These are phyloP conservation scores for Megaceryle torquata DNA, from an alignment of 2,113 vertebrate species.

Conservation along the genomic window DNA sequence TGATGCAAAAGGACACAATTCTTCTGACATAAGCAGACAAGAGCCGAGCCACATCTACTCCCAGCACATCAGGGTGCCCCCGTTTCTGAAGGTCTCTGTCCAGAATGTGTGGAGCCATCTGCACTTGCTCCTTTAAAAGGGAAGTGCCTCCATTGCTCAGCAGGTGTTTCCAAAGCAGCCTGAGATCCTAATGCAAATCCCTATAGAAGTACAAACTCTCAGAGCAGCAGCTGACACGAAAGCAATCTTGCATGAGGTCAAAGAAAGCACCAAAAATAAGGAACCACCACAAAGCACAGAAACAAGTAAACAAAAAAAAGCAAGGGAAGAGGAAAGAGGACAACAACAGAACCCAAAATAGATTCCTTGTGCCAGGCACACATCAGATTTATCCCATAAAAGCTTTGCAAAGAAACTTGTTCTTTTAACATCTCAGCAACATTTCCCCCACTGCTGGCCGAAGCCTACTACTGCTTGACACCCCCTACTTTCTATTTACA, in stretches of 20 bases:
- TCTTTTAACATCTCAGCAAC: neutral
- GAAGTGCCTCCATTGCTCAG: neutral
- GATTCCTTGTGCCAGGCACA: neutral
- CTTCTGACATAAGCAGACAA: neutral
- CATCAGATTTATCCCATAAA: neutral
- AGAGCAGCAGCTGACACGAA: neutral
- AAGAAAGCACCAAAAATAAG: conserved; percentile 1
- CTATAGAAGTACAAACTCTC: neutral
- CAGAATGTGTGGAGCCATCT: accelerated
- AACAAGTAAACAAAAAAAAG: conserved; percentile 18
- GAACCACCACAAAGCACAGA: neutral
- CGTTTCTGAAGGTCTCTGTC: neutral
- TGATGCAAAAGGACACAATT: neutral
- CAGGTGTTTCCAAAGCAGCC: neutral
- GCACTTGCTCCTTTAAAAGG: neutral
- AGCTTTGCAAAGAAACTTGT: neutral
- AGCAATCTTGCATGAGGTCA: neutral
- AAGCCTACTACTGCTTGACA: neutral
- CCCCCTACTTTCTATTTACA: neutral
- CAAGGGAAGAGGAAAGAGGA: neutral
- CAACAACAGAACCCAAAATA: conserved; percentile 6
- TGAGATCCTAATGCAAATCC: neutral
- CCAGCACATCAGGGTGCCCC: neutral
- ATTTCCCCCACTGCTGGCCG: neutral
- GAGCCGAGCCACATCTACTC: neutral